Evolutionary conservation across 2,113 vertebrate genomes (phyloP).

Genomic region (Clarias batrachus): DNA sequence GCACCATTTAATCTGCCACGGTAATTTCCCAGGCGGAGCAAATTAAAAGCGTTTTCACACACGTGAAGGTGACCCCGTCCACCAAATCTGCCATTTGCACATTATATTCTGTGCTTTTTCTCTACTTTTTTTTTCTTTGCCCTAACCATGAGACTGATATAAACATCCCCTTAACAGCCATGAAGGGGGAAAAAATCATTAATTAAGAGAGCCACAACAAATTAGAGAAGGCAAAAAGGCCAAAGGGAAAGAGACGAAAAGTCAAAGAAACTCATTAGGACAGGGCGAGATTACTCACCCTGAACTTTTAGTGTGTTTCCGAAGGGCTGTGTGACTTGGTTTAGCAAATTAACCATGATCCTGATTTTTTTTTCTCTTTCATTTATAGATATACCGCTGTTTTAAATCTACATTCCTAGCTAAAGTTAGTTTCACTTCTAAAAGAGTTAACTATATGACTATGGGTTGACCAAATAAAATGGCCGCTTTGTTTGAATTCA

Average conservation of each 20-base stretch:
- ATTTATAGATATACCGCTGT: neutral
- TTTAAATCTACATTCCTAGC: neutral
- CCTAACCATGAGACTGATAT: conserved; percentile 74
- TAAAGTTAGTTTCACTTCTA: neutral
- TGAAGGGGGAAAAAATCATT: conserved; percentile 72
- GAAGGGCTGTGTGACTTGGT: neutral
- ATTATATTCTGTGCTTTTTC: conserved; percentile 60
- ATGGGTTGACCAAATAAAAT: neutral
- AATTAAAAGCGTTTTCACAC: conserved; percentile 77
- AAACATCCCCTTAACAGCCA: conserved; percentile 67
- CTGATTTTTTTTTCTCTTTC: neutral
- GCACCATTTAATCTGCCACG: conserved; percentile 64
- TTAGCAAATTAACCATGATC: neutral
- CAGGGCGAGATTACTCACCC: conserved; percentile 41
- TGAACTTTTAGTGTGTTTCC: neutral
- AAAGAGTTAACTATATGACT: neutral
- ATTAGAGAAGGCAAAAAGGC: conserved; percentile 69
- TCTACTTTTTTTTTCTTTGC: conserved; percentile 57
- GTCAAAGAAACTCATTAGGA: conserved; percentile 71
- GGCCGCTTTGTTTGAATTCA: neutral
- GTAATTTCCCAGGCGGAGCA: conserved; percentile 63
- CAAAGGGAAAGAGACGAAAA: conserved; percentile 48
- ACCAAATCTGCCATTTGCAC: conserved; percentile 69
- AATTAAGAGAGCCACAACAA: conserved; percentile 85
- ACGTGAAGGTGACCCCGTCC: conserved; percentile 79